phyloP scores from a whole-genome alignment of 2,888 invertebrate genomes.

The Drepana falcataria region DNA sequence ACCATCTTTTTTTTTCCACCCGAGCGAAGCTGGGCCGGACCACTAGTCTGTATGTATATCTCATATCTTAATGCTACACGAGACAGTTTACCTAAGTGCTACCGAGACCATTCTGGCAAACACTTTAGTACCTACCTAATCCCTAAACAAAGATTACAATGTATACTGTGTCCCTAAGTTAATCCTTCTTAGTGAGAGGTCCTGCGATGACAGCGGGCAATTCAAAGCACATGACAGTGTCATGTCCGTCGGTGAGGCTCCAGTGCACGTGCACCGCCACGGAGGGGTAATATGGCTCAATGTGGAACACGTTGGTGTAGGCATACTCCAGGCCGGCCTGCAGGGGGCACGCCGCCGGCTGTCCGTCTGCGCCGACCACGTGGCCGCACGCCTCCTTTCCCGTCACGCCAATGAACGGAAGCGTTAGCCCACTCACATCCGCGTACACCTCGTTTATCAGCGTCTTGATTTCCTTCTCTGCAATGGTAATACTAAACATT shows the following conservation, averaged over 20 bases:
- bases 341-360: constrained; percentile 81
- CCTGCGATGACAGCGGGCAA: constrained; percentile 64
- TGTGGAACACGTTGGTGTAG: constrained; percentile 79
- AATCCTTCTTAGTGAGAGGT: neutral
- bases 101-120: too few species aligned
- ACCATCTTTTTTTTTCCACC: too few species aligned
- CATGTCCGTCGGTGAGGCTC: constrained; percentile 69
- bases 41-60: too few species aligned
- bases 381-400: constrained; percentile 81
- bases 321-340: constrained; percentile 81
- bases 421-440: constrained; percentile 71
- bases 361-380: constrained; percentile 46
- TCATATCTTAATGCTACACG: too few species aligned
- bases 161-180: too few species aligned
- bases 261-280: constrained; percentile 79
- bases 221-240: constrained; percentile 81
- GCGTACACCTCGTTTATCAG: constrained; percentile 78
- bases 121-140: too few species aligned
- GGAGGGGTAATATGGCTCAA: constrained; percentile 68
- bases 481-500: constrained; percentile 14
- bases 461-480: constrained; percentile 64
- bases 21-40: too few species aligned
- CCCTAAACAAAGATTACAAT: too few species aligned
- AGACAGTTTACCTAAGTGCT: too few species aligned
- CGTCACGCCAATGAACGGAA: constrained; percentile 87